phyloP scores from a whole-genome alignment of 2,888 invertebrate genomes.

The Nephrocerus scutellatus region DNA sequence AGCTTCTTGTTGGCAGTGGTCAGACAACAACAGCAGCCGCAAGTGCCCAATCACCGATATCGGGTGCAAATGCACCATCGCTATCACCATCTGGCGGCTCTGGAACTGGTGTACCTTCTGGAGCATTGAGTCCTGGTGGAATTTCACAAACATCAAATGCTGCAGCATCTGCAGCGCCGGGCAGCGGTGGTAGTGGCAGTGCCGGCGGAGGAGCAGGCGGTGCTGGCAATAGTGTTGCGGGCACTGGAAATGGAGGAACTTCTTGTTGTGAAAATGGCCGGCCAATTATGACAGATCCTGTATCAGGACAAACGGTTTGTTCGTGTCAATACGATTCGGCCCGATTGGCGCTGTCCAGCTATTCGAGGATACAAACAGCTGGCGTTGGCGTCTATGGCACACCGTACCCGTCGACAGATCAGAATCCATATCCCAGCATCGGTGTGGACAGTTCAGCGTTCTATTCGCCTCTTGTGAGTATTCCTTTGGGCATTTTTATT shows the following conservation, averaged over 20 bases:
- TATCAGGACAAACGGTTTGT: constrained; percentile 87
- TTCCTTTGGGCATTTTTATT: too few species aligned
- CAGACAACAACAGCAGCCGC: constrained; percentile 62
- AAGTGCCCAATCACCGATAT: constrained; percentile 69
- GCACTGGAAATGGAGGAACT: constrained; percentile 25
- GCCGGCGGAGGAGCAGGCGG: constrained; percentile 22
- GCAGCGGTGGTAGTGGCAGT: constrained; percentile 21
- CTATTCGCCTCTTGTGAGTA: constrained; percentile 90
- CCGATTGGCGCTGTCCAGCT: constrained; percentile 72
- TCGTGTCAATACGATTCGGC: constrained; percentile 91
- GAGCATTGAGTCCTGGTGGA: constrained; percentile 45
- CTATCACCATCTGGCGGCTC: constrained; percentile 60
- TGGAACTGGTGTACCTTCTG: constrained; percentile 41
- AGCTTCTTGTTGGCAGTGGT: constrained; percentile 24
- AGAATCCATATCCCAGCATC: constrained; percentile 88
- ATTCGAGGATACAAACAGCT: constrained; percentile 71
- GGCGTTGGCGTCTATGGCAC: constrained; percentile 77
- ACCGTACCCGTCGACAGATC: constrained; percentile 84
- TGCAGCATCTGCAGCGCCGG: constrained; percentile 28
- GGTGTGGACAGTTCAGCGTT: constrained; percentile 91
- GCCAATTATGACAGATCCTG: constrained; percentile 86
- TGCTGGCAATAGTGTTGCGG: constrained; percentile 17
- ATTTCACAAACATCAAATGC: constrained; percentile 47
- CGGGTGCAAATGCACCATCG: constrained; percentile 67
- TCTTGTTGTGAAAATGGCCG: constrained; percentile 86